These are phyloP conservation scores for Trachelipus rathkii DNA, from an alignment of 1,140 invertebrate species.

Conservation along the genomic window DNA sequence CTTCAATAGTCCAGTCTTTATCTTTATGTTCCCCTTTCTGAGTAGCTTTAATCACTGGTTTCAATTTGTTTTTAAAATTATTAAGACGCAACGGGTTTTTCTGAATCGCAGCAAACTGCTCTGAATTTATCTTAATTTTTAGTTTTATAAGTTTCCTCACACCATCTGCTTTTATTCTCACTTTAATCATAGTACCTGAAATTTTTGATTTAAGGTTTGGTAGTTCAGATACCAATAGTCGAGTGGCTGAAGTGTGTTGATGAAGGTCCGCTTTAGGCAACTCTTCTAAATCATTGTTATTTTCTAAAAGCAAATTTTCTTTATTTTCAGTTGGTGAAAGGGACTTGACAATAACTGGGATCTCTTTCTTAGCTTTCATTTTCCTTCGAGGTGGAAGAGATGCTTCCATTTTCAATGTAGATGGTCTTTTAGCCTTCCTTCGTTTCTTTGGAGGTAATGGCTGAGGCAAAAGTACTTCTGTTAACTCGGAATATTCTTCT, in stretches of 20 bases:
- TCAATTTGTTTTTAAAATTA: not conserved
- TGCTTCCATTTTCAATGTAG: not conserved
- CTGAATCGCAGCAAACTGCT: not conserved
- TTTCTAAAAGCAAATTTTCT: too few species aligned
- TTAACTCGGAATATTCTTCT: not conserved
- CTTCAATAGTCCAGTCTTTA: not conserved
- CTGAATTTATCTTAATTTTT: not conserved
- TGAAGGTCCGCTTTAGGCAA: too few species aligned
- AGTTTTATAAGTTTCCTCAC: not conserved
- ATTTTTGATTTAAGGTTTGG: not conserved
- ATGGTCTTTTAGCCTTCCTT: not conserved
- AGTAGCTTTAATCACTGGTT: not conserved
- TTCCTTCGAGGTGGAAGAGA: not conserved
- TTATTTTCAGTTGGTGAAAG: too few species aligned
- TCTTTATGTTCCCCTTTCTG: not conserved
- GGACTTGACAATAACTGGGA: too few species aligned
- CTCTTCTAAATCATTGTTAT: too few species aligned
- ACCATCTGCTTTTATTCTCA: not conserved
- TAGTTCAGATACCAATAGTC: not conserved
- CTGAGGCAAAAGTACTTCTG: not conserved
- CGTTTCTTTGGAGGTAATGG: not conserved
- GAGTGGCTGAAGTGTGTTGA: not conserved
- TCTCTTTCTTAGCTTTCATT: not conserved
- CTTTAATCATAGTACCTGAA: not conserved
- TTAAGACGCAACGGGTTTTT: not conserved